Conservation (phyloP, 2,113 vertebrate genomes). For the Damaliscus lunatus region DNA sequence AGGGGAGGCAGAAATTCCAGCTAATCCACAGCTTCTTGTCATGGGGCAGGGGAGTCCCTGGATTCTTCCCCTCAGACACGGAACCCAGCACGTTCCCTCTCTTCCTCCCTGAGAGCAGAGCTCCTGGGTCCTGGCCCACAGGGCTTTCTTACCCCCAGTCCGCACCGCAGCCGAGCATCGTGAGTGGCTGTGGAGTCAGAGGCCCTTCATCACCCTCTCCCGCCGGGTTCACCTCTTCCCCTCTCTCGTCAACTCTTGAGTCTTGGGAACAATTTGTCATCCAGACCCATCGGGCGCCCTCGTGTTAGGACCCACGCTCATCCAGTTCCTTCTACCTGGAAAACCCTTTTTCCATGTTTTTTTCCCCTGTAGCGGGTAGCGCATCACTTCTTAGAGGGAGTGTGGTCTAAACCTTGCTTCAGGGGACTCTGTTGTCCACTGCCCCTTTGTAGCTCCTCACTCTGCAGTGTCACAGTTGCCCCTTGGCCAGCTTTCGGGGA, state of each 20-base stretch:
- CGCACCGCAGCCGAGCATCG: accelerated
- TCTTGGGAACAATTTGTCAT: neutral
- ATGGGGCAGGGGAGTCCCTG: neutral
- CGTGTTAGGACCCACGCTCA: neutral
- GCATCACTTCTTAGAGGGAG: neutral
- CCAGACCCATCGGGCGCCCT: neutral
- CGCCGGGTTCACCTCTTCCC: neutral
- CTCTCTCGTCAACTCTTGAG: accelerated
- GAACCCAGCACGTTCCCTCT: neutral
- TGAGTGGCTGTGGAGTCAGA: neutral
- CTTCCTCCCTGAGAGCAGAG: neutral
- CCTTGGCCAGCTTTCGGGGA: neutral
- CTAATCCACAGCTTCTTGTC: neutral
- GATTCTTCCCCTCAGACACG: neutral
- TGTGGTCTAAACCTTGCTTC: accelerated
- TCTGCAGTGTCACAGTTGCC: accelerated
- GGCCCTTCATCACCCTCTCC: neutral
- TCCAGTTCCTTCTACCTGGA: accelerated
- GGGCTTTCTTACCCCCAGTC: accelerated
- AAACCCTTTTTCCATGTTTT: neutral
- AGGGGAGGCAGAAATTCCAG: neutral
- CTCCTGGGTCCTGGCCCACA: neutral
- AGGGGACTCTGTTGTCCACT: accelerated
- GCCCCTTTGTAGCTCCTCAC: accelerated
- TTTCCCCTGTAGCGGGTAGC: neutral